Conservation (phyloP, 2,113 vertebrate species). For the Symphodus melops region DNA sequence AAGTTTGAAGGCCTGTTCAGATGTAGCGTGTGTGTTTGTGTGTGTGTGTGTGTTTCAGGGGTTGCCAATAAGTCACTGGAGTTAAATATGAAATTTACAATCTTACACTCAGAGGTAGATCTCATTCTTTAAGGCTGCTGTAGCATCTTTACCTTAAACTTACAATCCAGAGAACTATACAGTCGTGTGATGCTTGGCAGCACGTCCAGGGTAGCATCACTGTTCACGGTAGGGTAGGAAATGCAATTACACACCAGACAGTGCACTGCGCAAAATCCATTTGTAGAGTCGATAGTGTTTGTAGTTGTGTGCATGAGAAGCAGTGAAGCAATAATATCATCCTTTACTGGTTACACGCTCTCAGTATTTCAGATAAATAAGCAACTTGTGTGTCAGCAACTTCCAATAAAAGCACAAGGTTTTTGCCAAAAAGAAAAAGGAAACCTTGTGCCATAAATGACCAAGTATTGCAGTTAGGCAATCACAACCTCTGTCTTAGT, state of each 20-base stretch:
- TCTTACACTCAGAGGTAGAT: conserved; percentile 23
- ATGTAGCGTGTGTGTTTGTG: conserved; percentile 13
- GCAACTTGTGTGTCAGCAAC: conserved; percentile 42
- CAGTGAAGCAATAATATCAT: conserved; percentile 77
- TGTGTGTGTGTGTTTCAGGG: conserved; percentile 31
- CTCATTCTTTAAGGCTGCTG: conserved; percentile 48
- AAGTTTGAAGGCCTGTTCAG: conserved; percentile 32
- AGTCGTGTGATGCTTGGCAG: conserved; percentile 39
- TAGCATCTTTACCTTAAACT: conserved; percentile 49
- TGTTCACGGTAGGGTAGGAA: conserved; percentile 55
- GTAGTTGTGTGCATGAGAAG: conserved; percentile 70
- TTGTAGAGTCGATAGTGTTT: conserved; percentile 54
- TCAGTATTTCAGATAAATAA: conserved; percentile 47
- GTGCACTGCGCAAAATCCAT: conserved; percentile 53
- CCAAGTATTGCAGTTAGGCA: conserved; percentile 29
- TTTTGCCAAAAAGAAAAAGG: conserved; percentile 14
- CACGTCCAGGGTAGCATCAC: conserved; percentile 48
- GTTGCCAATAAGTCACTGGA: conserved; percentile 47
- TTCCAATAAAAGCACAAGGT: conserved; percentile 45
- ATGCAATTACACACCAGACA: conserved; percentile 54
- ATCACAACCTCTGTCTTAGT: conserved; percentile 30
- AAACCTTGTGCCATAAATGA: conserved; percentile 53
- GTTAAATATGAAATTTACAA: conserved; percentile 48
- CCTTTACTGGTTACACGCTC: conserved; percentile 47
- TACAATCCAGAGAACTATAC: conserved; percentile 15